Evolutionary conservation across 1,140 invertebrate species (phyloP), one percentile per base, ranked within the genome.

Genomic region (Aphaenogaster floridana): DNA sequence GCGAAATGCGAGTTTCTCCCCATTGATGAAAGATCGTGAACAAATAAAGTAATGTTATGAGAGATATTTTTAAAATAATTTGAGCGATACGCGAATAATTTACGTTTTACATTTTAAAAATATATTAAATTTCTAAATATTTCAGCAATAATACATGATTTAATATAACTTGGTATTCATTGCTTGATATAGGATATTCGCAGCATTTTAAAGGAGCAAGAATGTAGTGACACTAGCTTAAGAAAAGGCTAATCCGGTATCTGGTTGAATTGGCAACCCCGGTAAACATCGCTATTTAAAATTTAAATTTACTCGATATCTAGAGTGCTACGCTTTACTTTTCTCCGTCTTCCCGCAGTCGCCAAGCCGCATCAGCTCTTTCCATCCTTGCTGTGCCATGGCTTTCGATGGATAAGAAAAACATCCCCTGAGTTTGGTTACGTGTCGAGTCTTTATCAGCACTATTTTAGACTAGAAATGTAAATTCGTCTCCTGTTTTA

Each of bases 261-360:
- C 81, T 74, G 72, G 90, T 91, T 84, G 90, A 90, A 88, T 88
- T 77, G 88, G 54, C 83, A 86, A 68, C 57, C 76, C 83, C 59
- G 76, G 88, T 91, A 88, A 91, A 92, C 88, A 78, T 86, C 81
- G 86, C 81, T 64, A 92, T 92, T 92, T 92, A 87, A 92, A 92
- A 91, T 92, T 92, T 87, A 92, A 92, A 92, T 92, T 87, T 87
- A 85, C 85, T 83, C 89, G 88, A 90, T 92, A 92, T 86, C 85
- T 64, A 9, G 83, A 85, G 52, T 61, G 57, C 17, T 50, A 52
- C 13, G 59, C 36, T 81, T 88, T 86, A 77, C 81, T 79, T 81
- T 54, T 68, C 63, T 59, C 77, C 66, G 39, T 64, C 69, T 72
- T 86, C 13, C 39, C 21, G 54, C n/a, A 69, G 36, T 78, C 50